Evolutionary conservation across 64 coral and sea anemone genomes (phyloP).

Genomic region (Platygyra sinensis): DNA sequence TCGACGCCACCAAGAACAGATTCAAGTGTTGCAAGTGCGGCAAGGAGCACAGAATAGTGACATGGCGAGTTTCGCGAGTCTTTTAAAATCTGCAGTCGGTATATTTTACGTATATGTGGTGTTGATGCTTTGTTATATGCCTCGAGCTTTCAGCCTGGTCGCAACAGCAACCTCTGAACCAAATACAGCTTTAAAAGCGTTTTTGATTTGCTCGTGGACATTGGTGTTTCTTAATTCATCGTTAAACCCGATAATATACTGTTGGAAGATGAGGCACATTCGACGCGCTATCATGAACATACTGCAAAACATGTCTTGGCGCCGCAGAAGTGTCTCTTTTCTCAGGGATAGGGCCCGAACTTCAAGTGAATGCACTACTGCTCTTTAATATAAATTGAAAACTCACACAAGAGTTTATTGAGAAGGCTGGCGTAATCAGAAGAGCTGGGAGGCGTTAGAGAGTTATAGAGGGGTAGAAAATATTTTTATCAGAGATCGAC

Average conservation of each 20-base stretch:
- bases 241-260: constrained; percentile 17
- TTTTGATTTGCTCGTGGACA: constrained; percentile 16
- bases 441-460: no score
- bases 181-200: background rate
- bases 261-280: constrained; percentile 28
- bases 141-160: background rate
- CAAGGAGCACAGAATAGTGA: background rate
- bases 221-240: constrained; percentile 32
- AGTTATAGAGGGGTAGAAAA: no score
- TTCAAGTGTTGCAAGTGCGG: background rate
- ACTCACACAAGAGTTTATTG: no score
- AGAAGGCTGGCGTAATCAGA: no score
- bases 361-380: no score
- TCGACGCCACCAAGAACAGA: constrained; percentile 12
- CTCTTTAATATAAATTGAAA: no score
- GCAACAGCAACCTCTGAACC: background rate
- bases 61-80: background rate
- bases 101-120: constrained; percentile 15
- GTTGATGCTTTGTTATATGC: constrained; percentile 28
- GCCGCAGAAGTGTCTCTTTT: background rate
- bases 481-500: no score
- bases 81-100: background rate
- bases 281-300: background rate
- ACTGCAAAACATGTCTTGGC: background rate
- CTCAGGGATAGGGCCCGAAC: no score